Base-by-base conservation (phyloP, 2,888 invertebrate species). In the Erannis defoliaria region DNA sequence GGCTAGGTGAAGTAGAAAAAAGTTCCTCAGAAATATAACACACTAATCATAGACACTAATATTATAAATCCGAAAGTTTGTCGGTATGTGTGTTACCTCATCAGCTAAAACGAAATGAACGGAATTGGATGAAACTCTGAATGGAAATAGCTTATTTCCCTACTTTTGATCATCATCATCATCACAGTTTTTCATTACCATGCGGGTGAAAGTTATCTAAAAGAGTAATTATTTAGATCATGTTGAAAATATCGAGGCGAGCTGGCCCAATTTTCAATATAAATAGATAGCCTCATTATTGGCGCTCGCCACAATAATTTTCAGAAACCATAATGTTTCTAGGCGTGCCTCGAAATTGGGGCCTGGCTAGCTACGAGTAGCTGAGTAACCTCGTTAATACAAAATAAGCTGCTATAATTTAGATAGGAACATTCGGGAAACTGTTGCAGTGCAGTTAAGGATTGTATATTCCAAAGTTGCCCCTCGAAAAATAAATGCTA, bases 181-280 rank as follows among this genome's bases (percentile, higher is more conserved):
- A n/a, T n/a, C n/a, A n/a, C n/a, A n/a, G n/a, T n/a, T n/a, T n/a
- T n/a, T n/a, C n/a, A n/a, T n/a, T n/a, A n/a, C n/a, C n/a, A n/a
- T n/a, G n/a, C n/a, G n/a, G n/a, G n/a, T n/a, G n/a, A n/a, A n/a
- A n/a, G n/a, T n/a, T n/a, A n/a, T n/a, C n/a, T n/a, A n/a, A n/a
- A n/a, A n/a, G n/a, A n/a, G n/a, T n/a, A n/a, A n/a, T n/a, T n/a
- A n/a, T n/a, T 35, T n/a, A 14, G 4, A 33, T 33, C 12, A 33
- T 26, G 26, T 37, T 16, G 14, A 19, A 42, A 45, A 29, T 16
- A 14, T 14, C 10, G n/a, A 10, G 5, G 38, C 58, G 51, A 46
- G 62, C 50, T 55, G 40, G 60, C 59, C 67, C 65, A 64, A 67
- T 67, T 66, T 61, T 29, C 38, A 48, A 12, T 29, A 29, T 67